Percentiles rank a stretch among this genome's conserved stretches.
These are phyloP conservation scores for Marmota monax DNA, from an alignment of 2,113 vertebrate species.

Conservation along the genomic window DNA sequence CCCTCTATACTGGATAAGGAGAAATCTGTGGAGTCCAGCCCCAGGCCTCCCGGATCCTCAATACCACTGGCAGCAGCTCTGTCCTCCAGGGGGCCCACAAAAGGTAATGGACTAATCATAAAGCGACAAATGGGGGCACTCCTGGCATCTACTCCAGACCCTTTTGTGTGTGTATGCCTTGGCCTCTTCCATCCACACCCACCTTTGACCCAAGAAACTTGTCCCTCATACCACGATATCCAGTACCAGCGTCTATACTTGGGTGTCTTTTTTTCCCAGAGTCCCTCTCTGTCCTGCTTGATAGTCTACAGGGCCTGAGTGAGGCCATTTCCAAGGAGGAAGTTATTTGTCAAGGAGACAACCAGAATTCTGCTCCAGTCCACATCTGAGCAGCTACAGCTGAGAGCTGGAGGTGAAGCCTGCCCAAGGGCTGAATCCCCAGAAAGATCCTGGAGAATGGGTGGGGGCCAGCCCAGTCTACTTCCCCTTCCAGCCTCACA, in stretches of 20 bases:
- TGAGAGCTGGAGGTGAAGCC: not conserved
- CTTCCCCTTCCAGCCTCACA: not conserved
- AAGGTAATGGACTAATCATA: not conserved
- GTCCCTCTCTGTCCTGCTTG: slow-evolving; percentile 80
- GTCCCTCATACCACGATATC: not conserved
- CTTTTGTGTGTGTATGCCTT: not conserved
- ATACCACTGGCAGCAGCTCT: not conserved
- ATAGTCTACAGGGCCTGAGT: slow-evolving; percentile 83
- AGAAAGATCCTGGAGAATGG: not conserved
- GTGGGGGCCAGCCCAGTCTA: not conserved
- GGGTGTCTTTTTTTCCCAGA: slow-evolving; percentile 59
- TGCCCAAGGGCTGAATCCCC: not conserved
- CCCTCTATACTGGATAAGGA: not conserved
- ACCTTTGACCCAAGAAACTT: not conserved
- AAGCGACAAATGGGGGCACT: not conserved
- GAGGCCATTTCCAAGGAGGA: slow-evolving; percentile 84
- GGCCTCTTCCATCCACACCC: not conserved
- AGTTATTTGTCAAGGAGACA: slow-evolving; percentile 59
- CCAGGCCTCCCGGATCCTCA: not conserved
- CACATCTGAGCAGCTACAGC: not conserved
- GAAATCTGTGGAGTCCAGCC: not conserved
- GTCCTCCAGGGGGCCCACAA: not conserved
- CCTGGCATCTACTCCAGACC: not conserved
- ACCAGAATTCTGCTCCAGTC: not conserved
- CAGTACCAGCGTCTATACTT: not conserved